These are phyloP conservation scores for Neosilurus mollespiculum DNA, from an alignment of 2,797 vertebrate species.

Conservation along the genomic window DNA sequence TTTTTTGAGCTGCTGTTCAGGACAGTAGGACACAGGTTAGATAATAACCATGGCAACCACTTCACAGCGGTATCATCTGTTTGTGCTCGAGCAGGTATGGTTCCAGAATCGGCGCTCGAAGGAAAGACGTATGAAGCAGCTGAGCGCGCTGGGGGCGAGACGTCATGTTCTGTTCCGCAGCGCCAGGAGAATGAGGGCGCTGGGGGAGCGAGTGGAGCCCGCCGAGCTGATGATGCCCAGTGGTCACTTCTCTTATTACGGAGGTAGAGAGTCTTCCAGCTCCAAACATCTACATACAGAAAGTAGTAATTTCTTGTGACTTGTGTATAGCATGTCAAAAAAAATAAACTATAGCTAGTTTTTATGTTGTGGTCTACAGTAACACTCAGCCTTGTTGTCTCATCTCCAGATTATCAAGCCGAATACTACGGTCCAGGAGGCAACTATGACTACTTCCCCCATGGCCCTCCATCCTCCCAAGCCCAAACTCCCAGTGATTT, in stretches of 20 bases:
- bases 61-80: background rate
- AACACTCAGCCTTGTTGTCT: background rate
- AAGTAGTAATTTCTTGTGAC: background rate
- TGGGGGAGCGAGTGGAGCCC: slow-evolving; percentile 79
- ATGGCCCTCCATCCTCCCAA: slow-evolving; percentile 87
- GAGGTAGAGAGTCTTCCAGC: slow-evolving; percentile 72
- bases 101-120: slow-evolving; percentile 96
- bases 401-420: slow-evolving; percentile 84
- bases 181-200: slow-evolving; percentile 88
- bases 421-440: slow-evolving; percentile 90
- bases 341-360: background rate
- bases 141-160: slow-evolving; percentile 86
- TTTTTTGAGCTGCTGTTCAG: background rate
- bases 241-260: slow-evolving; percentile 91
- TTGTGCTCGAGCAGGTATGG: slow-evolving; percentile 81
- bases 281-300: background rate
- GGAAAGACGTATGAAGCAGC: slow-evolving; percentile 93
- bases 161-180: slow-evolving; percentile 93
- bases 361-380: background rate
- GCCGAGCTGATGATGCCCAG: slow-evolving; percentile 85
- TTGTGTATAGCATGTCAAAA: no score
- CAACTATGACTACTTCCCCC: slow-evolving; percentile 94
- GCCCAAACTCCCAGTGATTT: slow-evolving; percentile 93
- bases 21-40: background rate
- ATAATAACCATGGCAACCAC: background rate